These are phyloP conservation scores for Bombyx huttoni DNA, from an alignment of 2,888 invertebrate genomes.

Conservation along the genomic window DNA sequence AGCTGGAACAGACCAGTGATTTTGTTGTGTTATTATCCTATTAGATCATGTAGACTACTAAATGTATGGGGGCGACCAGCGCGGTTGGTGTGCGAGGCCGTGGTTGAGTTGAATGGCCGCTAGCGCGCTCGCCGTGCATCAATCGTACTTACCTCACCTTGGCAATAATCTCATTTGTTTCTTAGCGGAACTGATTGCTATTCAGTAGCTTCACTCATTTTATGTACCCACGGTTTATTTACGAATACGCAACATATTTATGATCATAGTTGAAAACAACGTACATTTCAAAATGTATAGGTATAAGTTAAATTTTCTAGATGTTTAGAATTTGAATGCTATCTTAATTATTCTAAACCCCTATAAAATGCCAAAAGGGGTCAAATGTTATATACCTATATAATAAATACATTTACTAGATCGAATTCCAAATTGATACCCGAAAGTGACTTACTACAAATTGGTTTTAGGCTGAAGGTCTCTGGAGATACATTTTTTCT, in stretches of 20 bases:
- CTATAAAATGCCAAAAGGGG: too few species aligned
- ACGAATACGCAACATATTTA: background rate
- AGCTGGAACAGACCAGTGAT: background rate
- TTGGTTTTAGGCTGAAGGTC: conserved; percentile 2
- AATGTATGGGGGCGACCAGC: conserved; percentile 12
- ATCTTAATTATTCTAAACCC: too few species aligned
- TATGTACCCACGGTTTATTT: conserved; percentile 1
- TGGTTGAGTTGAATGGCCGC: conserved; percentile 61
- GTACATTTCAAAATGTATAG: background rate
- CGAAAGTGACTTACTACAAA: conserved; percentile 2
- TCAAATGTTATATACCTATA: background rate
- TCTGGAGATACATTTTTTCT: background rate
- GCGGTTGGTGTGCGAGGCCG: conserved; percentile 28
- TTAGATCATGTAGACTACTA: background rate
- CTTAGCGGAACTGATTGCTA: conserved; percentile 42
- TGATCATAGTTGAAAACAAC: background rate
- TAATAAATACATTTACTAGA: background rate
- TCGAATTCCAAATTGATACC: background rate
- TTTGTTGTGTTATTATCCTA: background rate
- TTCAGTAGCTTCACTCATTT: conserved; percentile 25
- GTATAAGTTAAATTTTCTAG: background rate
- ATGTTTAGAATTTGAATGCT: too few species aligned
- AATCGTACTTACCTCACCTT: conserved; percentile 55
- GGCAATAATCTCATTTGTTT: conserved; percentile 54
- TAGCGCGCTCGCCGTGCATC: conserved; percentile 38